Evolutionary conservation across 2,797 vertebrate genomes (phyloP).

Genomic region (Parauchenoglanis punctatus): DNA sequence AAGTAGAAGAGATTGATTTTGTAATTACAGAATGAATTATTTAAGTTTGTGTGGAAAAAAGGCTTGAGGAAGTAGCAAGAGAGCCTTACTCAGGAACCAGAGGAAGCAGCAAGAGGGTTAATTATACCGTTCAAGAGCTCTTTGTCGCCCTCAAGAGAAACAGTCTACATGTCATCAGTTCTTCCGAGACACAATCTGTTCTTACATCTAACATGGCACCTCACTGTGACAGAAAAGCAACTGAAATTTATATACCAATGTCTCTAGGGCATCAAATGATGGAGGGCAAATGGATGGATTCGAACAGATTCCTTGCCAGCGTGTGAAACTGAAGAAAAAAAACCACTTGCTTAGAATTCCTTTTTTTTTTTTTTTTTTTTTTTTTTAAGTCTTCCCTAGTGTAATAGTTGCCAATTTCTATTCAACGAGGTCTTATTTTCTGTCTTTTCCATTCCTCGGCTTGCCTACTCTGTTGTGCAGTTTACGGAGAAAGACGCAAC

Average conservation of each 20-base stretch:
- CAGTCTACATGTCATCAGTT: conserved; percentile 74
- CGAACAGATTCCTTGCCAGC: background rate
- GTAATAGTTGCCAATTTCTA: background rate
- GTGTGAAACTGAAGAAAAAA: background rate
- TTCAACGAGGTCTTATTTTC: background rate
- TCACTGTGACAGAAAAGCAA: conserved; percentile 61
- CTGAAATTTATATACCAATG: conserved; percentile 21
- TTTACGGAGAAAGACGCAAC: conserved; percentile 94
- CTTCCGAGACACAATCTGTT: conserved; percentile 76
- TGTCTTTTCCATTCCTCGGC: conserved; percentile 68
- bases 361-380: no score
- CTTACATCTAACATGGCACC: conserved; percentile 69
- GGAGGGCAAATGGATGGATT: conserved; percentile 12
- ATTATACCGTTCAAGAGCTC: conserved; percentile 56
- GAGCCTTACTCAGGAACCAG: conserved; percentile 6
- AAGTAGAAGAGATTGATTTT: conserved; percentile 7
- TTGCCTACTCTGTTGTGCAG: conserved; percentile 93
- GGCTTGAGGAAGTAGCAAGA: conserved; percentile 24
- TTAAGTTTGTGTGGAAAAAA: conserved; percentile 17
- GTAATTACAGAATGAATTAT: conserved; percentile 34
- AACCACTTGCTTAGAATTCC: background rate
- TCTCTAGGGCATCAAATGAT: background rate
- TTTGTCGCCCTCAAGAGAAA: conserved; percentile 67
- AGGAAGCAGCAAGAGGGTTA: conserved; percentile 46
- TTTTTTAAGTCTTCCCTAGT: background rate